Base-by-base conservation (phyloP, 2,888 invertebrate genomes). In the Pyralis farinalis region DNA sequence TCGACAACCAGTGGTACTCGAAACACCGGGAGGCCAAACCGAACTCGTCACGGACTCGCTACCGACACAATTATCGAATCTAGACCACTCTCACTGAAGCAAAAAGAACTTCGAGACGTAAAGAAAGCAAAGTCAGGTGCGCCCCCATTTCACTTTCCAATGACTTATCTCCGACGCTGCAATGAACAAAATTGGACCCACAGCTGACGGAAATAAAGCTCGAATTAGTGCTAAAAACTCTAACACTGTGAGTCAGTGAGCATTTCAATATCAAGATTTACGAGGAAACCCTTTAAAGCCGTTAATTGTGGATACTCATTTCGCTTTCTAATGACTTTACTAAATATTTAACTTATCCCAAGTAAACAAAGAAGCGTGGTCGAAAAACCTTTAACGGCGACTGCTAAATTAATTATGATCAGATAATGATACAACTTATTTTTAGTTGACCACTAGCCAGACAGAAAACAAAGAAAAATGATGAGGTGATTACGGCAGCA, bases 81-180 rank as follows among this genome's bases (percentile, higher is more conserved):
- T 85, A 84, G 87, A 86, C 80, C 87, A 87, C 87, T 88, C 87
- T 87, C 87, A 81, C 87, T 87, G 73, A 72, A 72, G 80, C 79
- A 85, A 86, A 86, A 85, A 85, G 84, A 82, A 80, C 75, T 71
- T 62, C 74, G 77, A 71, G 76, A 78, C 71, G 74, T 72, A 80
- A 87, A 86, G 86, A 87, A 85, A 86, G 84, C 84, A 82, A 69
- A 71, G 77, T 77, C 85, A 87, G 86, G 87, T 87, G 87, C 87
- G 85, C 71, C 78, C 85, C 75, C 81, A 82, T 85, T 88, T 86
- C 84, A 87, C 87, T 87, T 87, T 87, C 86, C 83, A 83, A 80
- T 73, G 77, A 77, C 77, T 79, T 78, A 80, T 75, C 76, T 73
- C 67, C 58, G 56, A 44, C 37, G 34, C 29, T 37, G 45, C 43